These are phyloP conservation scores for Strix aluco DNA, from an alignment of 2,113 vertebrate genomes.

Conservation along the genomic window DNA sequence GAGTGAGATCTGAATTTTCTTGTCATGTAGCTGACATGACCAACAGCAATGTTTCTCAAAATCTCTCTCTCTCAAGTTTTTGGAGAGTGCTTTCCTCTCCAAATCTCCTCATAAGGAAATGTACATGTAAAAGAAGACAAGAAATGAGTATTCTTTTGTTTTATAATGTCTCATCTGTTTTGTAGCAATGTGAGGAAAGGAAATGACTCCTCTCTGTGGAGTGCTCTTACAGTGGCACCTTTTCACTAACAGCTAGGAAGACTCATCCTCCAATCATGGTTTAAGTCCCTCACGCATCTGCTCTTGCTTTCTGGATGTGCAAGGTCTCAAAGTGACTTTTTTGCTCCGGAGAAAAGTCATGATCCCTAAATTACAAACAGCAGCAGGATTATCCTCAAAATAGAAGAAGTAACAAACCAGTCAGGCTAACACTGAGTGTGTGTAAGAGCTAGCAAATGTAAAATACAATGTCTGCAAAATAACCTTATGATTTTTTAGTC, in stretches of 20 bases:
- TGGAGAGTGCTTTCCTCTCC: background rate
- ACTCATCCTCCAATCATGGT: background rate
- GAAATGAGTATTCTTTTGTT: background rate
- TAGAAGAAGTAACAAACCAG: background rate
- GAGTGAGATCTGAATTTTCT: background rate
- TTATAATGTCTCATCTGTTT: background rate
- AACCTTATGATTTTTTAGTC: background rate
- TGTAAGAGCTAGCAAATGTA: background rate
- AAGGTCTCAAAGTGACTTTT: background rate
- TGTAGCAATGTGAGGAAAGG: background rate
- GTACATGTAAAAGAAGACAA: background rate
- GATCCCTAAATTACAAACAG: background rate
- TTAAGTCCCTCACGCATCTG: background rate
- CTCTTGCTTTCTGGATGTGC: background rate
- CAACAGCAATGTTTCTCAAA: background rate
- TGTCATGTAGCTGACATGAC: accelerated
- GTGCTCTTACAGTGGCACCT: background rate
- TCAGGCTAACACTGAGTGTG: background rate
- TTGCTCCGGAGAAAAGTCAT: background rate
- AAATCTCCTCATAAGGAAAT: accelerated
- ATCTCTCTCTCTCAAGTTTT: accelerated
- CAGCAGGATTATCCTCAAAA: background rate
- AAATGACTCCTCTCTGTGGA: background rate
- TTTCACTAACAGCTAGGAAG: background rate
- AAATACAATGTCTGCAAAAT: background rate